Evolutionary conservation across 1,140 invertebrate genomes (phyloP).

Genomic region (Atta cephalotes): DNA sequence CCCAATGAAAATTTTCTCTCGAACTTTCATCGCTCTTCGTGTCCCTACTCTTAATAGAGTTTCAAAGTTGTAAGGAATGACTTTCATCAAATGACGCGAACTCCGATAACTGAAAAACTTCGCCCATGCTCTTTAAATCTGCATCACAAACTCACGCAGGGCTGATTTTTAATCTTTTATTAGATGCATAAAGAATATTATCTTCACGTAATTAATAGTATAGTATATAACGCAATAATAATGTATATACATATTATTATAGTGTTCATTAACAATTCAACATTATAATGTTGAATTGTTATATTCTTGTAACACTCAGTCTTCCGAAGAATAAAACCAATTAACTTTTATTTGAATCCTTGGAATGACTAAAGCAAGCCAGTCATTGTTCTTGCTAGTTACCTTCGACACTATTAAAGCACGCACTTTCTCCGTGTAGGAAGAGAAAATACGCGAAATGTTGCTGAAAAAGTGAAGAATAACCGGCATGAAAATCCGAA

Average conservation of each 20-base stretch:
- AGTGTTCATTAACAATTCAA: too few relatives aligned
- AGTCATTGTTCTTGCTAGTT: conserved; percentile 43
- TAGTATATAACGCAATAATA: neutral
- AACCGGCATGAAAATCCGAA: conserved; percentile 30
- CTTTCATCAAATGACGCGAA: conserved; percentile 49
- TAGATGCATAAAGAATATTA: neutral
- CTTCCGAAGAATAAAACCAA: neutral
- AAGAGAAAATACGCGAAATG: conserved; percentile 47
- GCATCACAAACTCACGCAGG: neutral
- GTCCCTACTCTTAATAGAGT: conserved; percentile 41
- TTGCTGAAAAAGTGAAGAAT: conserved; percentile 63
- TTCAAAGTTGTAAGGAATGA: conserved; percentile 45
- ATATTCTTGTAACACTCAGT: neutral
- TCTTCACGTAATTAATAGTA: neutral
- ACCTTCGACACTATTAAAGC: conserved; percentile 36
- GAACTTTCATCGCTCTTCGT: conserved; percentile 39
- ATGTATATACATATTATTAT: neutral
- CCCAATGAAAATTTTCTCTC: conserved; percentile 32
- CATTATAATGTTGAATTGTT: conserved; percentile 6
- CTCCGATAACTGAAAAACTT: conserved; percentile 60
- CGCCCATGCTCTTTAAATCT: conserved; percentile 13
- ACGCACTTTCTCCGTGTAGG: conserved; percentile 3
- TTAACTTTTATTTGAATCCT: conserved; percentile 31
- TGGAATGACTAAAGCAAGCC: neutral
- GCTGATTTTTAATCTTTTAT: conserved; percentile 1